Evolutionary conservation across 2,888 invertebrate genomes (phyloP).

Genomic region (Napeogenes inachia): DNA sequence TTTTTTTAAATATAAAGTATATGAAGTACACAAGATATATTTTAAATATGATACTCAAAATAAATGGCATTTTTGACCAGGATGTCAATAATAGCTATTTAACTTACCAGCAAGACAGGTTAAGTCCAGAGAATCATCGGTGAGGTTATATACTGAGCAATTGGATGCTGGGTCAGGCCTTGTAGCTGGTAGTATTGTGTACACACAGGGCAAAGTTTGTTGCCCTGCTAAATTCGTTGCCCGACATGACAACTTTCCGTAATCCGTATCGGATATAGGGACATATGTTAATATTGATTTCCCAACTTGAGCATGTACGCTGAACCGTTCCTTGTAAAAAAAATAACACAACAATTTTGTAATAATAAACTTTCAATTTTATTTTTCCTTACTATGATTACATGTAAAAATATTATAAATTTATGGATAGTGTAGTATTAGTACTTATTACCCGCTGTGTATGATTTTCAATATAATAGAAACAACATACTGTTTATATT

Average conservation of each 20-base stretch:
- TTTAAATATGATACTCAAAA: too few relatives aligned
- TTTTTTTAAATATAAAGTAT: too few relatives aligned
- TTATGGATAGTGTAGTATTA: too few relatives aligned
- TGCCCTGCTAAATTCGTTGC: constrained; percentile 85
- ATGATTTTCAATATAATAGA: too few relatives aligned
- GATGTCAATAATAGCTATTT: background rate
- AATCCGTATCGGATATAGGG: constrained; percentile 87
- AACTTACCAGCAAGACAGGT: constrained; percentile 79
- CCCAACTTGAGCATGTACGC: constrained; percentile 68
- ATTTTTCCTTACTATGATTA: too few relatives aligned
- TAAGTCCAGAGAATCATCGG: constrained; percentile 85
- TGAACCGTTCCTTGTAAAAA: constrained; percentile 73
- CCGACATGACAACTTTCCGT: constrained; percentile 87
- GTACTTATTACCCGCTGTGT: too few relatives aligned
- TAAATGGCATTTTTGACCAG: too few relatives aligned
- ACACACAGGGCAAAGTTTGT: constrained; percentile 84
- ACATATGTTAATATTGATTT: constrained; percentile 85
- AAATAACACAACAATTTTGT: background rate
- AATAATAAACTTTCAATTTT: too few relatives aligned
- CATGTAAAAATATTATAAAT: too few relatives aligned
- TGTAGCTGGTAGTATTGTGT: constrained; percentile 85
- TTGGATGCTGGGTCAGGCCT: constrained; percentile 88
- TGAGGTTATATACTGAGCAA: constrained; percentile 87
- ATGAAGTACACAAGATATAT: too few relatives aligned
- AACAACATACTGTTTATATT: too few relatives aligned